phyloP scores from a whole-genome alignment of 30 jellyfish, hydroid and myxozoan species.

The Rhopilema esculentum region DNA sequence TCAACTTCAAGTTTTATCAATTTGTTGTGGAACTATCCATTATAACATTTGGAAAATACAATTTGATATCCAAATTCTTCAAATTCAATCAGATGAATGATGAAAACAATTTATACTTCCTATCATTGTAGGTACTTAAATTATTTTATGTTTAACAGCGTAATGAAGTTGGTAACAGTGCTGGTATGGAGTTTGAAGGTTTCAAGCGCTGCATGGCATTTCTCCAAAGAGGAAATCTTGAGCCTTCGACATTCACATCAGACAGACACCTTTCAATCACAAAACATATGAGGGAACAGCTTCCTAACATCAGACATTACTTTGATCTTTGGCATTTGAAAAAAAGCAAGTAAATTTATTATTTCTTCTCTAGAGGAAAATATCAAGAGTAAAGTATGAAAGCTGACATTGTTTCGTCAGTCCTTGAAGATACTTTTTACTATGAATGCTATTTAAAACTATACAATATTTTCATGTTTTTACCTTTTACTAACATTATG shows the following conservation, averaged over 20 bases:
- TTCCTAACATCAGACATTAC: slow-evolving; percentile 27
- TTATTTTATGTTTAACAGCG: slow-evolving; percentile 5
- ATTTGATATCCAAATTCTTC: neutral
- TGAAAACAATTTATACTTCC: neutral
- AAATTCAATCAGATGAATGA: neutral
- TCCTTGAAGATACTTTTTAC: neutral
- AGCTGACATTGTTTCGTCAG: slow-evolving; percentile 2
- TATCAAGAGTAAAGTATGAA: neutral
- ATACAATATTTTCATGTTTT: neutral
- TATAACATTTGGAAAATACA: neutral
- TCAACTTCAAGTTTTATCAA: neutral
- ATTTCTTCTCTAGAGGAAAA: neutral
- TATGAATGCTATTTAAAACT: neutral
- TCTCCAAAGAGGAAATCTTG: neutral
- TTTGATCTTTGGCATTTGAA: slow-evolving; percentile 56
- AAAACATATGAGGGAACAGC: slow-evolving; percentile 31
- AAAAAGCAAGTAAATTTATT: slow-evolving; percentile 31
- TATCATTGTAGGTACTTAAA: neutral
- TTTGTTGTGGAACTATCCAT: neutral
- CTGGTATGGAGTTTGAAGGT: slow-evolving; percentile 43
- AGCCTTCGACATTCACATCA: slow-evolving; percentile 5
- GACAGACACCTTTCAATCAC: slow-evolving; percentile 32
- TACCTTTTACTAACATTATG: neutral
- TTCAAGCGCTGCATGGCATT: slow-evolving; percentile 41
- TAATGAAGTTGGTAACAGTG: slow-evolving; percentile 11